Base-by-base conservation (phyloP, 2,113 vertebrate genomes). In the Prionailurus viverrinus region DNA sequence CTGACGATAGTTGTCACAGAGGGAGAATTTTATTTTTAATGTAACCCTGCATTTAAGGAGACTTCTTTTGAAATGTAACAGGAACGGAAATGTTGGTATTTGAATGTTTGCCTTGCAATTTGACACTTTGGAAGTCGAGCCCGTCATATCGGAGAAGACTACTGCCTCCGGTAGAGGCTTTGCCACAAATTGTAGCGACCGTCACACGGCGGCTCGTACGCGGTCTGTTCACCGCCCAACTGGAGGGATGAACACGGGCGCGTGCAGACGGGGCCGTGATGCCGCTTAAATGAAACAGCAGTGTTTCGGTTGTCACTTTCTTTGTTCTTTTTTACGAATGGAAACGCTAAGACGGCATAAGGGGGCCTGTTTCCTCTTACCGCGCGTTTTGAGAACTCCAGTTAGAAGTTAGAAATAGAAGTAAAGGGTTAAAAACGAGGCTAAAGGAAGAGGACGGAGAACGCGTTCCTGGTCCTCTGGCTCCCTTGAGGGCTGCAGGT, bases 391-490 rank as follows among this genome's bases (percentile, higher is more conserved):
- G 66, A 61, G 71, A 51, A 6, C 66, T 51, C 69, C 4, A 6
- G 18, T 53, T 55, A 12, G 66, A 76, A 41, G 16, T 71, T 5
- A 39, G 78, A 68, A 41, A n/a, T 84, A 10, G 4, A 65, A 53
- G 9, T 90, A 21, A 48, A 48, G 31, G 18, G 19, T 69, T 68
- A 27, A 69, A 73, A 13, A 18, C 14, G 18, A 53, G 41, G 65
- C 7, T 51, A 21, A 27, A 63, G 29, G 65, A 33, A 31, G 27
- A 45, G 65, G 21, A 25, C 18, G 7, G 13, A 21, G 82, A 7
- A 9, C 0, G 0, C 4, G 3, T 31, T 21, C 48, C 29, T 3
- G 3, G 55, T 21, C 19, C 0, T 8, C 8, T 31, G 58, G 58
- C 48, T 63, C 4, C 25, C 29, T 69, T 11, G 1, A 13, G 11